Conservation (phyloP, 2,888 invertebrate genomes). For the Hirtodrosophila alboralis region DNA sequence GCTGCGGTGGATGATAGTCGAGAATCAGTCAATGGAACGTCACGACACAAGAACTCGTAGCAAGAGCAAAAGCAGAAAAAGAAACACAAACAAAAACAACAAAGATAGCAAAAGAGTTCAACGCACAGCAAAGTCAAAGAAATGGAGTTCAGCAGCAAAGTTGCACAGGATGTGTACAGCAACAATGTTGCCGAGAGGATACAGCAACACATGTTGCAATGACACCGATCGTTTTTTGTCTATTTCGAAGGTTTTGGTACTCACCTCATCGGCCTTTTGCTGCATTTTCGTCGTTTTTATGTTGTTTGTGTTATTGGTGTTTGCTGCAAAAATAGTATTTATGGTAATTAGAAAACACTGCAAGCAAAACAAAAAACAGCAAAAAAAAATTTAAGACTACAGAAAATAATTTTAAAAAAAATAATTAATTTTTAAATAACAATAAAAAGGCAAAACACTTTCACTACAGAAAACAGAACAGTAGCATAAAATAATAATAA, state of each 20-base stretch:
- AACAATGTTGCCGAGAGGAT: slow-evolving; percentile 36
- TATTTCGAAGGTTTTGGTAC: slow-evolving; percentile 23
- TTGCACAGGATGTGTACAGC: slow-evolving; percentile 33
- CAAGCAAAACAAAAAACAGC: slow-evolving; percentile 27
- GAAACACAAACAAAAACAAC: slow-evolving; percentile 6
- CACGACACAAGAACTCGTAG: slow-evolving; percentile 65
- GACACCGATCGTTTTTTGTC: slow-evolving; percentile 3
- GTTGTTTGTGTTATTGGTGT: slow-evolving; percentile 4
- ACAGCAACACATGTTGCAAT: slow-evolving; percentile 10
- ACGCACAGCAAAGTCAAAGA: slow-evolving; percentile 36
- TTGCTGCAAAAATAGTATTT: slow-evolving; percentile 41
- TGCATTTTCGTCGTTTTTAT: slow-evolving; percentile 54
- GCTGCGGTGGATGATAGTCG: slow-evolving; percentile 45
- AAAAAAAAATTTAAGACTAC: slow-evolving; percentile 16
- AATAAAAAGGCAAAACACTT: slow-evolving; percentile 38
- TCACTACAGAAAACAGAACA: slow-evolving; percentile 46
- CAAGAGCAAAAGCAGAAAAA: slow-evolving; percentile 9
- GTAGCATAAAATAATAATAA: slow-evolving; percentile 25
- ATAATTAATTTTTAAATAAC: slow-evolving; percentile 2
- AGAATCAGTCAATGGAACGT: slow-evolving; percentile 74
- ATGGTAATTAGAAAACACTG: slow-evolving; percentile 40
- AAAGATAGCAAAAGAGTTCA: slow-evolving; percentile 27
- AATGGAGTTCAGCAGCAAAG: slow-evolving; percentile 35
- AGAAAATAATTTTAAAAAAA: slow-evolving; percentile 23
- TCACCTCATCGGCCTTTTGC: slow-evolving; percentile 69